Percentiles rank a stretch among this genome's conserved stretches.
Conservation (phyloP, 1,140 invertebrate genomes). For the Octopus bimaculoides region DNA sequence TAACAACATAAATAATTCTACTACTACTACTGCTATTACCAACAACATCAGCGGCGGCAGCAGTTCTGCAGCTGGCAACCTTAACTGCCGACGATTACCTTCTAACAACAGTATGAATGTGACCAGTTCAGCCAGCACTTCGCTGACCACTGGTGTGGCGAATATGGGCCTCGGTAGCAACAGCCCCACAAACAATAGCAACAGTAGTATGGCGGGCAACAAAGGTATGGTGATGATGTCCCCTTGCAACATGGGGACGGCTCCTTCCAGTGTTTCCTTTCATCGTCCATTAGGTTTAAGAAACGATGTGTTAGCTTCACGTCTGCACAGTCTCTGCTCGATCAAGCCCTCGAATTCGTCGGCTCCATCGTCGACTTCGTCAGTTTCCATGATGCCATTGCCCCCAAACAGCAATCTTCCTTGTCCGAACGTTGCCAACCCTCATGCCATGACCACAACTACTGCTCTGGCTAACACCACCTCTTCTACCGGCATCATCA, state of each 20-base stretch:
- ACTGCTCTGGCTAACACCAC: background rate
- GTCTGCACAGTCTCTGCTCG: background rate
- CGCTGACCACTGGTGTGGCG: background rate
- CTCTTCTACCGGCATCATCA: background rate
- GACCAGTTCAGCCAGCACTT: background rate
- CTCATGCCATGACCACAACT: no score
- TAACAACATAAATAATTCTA: background rate
- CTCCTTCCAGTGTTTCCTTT: background rate
- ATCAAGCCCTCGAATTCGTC: background rate
- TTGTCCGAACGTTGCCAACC: no score
- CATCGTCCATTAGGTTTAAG: background rate
- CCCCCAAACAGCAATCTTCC: no score
- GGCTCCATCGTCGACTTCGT: no score
- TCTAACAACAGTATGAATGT: background rate
- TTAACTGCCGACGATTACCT: background rate
- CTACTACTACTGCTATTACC: background rate
- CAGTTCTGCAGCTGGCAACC: background rate
- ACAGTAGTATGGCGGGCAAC: background rate
- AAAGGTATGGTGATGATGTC: background rate
- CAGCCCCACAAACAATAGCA: background rate
- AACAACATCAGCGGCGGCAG: background rate
- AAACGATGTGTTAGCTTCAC: background rate
- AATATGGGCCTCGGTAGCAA: background rate
- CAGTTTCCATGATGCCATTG: background rate
- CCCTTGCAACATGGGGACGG: background rate